Conservation (phyloP, 2,113 vertebrate genomes). For the Brachionichthys hirsutus region DNA sequence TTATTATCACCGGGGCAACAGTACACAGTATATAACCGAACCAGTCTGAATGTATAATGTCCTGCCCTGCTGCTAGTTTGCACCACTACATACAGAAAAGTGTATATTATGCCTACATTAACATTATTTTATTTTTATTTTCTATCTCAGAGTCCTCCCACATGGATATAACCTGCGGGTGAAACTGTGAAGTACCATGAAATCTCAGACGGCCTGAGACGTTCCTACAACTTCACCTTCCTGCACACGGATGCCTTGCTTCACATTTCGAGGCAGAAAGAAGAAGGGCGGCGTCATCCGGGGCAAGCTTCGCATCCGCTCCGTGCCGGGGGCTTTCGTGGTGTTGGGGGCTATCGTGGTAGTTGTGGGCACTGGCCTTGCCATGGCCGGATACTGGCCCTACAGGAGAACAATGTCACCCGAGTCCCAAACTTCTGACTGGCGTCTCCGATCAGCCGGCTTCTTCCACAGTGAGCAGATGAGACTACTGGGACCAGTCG, state of each 20-base stretch:
- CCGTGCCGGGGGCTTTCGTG: slow-evolving; percentile 87
- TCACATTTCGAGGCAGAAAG: slow-evolving; percentile 60
- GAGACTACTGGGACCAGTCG: slow-evolving; percentile 91
- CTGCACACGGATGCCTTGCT: slow-evolving; percentile 49
- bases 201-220: slow-evolving; percentile 47
- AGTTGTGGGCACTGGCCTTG: slow-evolving; percentile 87
- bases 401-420: slow-evolving; percentile 66
- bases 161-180: too few relatives aligned
- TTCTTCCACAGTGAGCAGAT: slow-evolving; percentile 84
- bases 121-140: too few relatives aligned
- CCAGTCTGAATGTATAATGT: too few relatives aligned
- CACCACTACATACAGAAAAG: too few relatives aligned
- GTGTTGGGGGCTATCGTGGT: slow-evolving; percentile 88
- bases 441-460: slow-evolving; percentile 65
- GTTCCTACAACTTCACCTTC: slow-evolving; percentile 32
- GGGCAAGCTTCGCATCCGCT: slow-evolving; percentile 89
- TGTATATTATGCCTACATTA: too few relatives aligned
- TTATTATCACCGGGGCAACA: too few relatives aligned
- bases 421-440: slow-evolving; percentile 48
- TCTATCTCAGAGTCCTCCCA: too few relatives aligned
- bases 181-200: slow-evolving; percentile 61
- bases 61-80: too few relatives aligned
- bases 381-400: slow-evolving; percentile 94
- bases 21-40: too few relatives aligned
- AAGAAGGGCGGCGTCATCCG: slow-evolving; percentile 72